phyloP scores from a whole-genome alignment of 1,140 invertebrate species.

The Pteromalus puparum region DNA sequence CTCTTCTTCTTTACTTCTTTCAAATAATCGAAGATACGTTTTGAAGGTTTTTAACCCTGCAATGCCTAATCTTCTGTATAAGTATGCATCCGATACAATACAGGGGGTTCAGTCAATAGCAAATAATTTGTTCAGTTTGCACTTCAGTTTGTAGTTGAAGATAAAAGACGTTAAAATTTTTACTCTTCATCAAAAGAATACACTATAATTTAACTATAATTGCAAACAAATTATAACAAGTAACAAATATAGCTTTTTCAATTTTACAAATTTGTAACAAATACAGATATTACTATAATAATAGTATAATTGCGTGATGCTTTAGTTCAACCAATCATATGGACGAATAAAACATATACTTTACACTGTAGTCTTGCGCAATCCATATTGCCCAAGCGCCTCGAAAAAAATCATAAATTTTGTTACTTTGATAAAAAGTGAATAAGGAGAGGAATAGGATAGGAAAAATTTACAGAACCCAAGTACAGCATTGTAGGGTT shows the following conservation, averaged over 20 bases:
- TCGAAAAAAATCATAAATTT: not conserved
- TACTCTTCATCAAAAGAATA: not conserved
- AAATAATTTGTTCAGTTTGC: no score
- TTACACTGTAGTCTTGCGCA: slow-evolving; percentile 40
- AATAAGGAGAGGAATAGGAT: slow-evolving; percentile 34
- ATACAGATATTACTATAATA: not conserved
- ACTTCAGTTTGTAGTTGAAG: no score
- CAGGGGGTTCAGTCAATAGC: not conserved
- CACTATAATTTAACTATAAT: slow-evolving; percentile 17
- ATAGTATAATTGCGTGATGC: not conserved
- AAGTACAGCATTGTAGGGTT: slow-evolving; percentile 37
- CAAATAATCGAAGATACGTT: slow-evolving; percentile 22
- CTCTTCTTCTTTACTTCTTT: not conserved
- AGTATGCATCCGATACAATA: not conserved
- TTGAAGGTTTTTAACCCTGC: slow-evolving; percentile 23
- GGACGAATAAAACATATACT: slow-evolving; percentile 4
- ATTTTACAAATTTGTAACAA: slow-evolving; percentile 22
- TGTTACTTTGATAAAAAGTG: not conserved
- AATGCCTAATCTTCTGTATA: slow-evolving; percentile 11
- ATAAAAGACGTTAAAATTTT: no score
- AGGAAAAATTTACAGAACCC: slow-evolving; percentile 19
- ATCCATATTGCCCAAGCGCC: slow-evolving; percentile 47
- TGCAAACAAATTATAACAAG: slow-evolving; percentile 4
- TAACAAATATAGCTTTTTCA: slow-evolving; percentile 5
- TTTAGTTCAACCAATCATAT: not conserved